These are phyloP conservation scores for Anabacerthia variegaticeps DNA, from an alignment of 2,797 vertebrate species.

Conservation along the genomic window DNA sequence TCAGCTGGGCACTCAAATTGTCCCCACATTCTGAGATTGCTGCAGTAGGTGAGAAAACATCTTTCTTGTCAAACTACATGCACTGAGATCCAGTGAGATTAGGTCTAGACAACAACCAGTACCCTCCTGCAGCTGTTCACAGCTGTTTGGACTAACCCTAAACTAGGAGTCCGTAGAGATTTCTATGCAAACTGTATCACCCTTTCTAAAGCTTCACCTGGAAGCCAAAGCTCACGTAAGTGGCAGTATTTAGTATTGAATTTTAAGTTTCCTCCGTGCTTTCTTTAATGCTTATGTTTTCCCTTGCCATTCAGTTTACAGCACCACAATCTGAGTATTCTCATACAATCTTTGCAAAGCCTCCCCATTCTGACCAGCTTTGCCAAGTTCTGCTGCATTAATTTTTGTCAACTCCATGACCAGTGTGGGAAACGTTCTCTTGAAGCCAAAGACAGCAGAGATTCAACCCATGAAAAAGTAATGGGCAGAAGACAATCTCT, in stretches of 20 bases:
- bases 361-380: not conserved
- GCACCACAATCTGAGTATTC: not conserved
- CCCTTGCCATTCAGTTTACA: not conserved
- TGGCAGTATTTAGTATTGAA: not conserved
- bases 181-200: not conserved
- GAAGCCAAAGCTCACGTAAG: not conserved
- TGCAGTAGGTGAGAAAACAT: not conserved
- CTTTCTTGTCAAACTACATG: not conserved
- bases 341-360: not conserved
- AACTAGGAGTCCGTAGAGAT: not conserved
- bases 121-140: not conserved
- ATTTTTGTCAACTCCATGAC: constrained; percentile 8
- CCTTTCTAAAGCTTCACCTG: not conserved
- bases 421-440: not conserved
- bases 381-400: not conserved
- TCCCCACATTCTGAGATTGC: not conserved
- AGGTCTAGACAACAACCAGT: not conserved
- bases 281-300: not conserved
- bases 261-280: not conserved
- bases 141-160: not conserved
- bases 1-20: not conserved
- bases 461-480: constrained; percentile 56
- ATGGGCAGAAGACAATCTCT: constrained; percentile 73
- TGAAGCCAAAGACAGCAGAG: constrained; percentile 30
- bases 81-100: not conserved